Conservation (phyloP, 2,797 vertebrate species). For the Toxotes lorentzi region DNA sequence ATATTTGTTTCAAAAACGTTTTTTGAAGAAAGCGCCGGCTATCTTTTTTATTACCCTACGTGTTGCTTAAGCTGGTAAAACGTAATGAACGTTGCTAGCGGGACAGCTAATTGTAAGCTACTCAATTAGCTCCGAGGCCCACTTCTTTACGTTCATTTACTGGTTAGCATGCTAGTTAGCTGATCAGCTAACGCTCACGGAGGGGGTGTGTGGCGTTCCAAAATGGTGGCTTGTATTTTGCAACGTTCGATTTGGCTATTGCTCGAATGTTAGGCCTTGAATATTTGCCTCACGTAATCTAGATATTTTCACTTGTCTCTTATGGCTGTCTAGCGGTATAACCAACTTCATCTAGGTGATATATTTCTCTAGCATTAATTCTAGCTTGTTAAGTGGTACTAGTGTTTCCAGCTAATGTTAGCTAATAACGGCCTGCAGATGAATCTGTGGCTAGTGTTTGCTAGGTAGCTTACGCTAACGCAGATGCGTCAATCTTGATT, state of each 20-base stretch:
- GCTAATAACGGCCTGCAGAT: conserved; percentile 64
- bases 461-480: conserved; percentile 62
- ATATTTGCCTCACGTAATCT: not conserved
- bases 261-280: conserved; percentile 60
- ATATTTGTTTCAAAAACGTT: not conserved
- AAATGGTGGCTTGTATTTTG: conserved; percentile 88
- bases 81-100: conserved; percentile 15
- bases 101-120: conserved; percentile 45
- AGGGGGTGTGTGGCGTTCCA: conserved; percentile 87
- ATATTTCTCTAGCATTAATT: not conserved
- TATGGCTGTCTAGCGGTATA: not conserved
- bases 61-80: not conserved
- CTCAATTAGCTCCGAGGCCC: conserved; percentile 54
- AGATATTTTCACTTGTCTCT: too few relatives aligned
- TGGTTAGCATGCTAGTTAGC: conserved; percentile 78
- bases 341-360: fast-evolving
- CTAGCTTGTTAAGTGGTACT: not conserved
- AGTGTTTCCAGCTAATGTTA: conserved; percentile 50
- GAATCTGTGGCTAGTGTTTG: conserved; percentile 61
- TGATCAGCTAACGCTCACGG: conserved; percentile 55
- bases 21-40: fast-evolving
- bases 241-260: conserved; percentile 65
- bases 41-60: fast-evolving
- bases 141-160: conserved; percentile 35
- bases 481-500: conserved; percentile 74